Evolutionary conservation across 1,140 invertebrate genomes (phyloP).

Genomic region (Lordiphosa stackelbergi): DNA sequence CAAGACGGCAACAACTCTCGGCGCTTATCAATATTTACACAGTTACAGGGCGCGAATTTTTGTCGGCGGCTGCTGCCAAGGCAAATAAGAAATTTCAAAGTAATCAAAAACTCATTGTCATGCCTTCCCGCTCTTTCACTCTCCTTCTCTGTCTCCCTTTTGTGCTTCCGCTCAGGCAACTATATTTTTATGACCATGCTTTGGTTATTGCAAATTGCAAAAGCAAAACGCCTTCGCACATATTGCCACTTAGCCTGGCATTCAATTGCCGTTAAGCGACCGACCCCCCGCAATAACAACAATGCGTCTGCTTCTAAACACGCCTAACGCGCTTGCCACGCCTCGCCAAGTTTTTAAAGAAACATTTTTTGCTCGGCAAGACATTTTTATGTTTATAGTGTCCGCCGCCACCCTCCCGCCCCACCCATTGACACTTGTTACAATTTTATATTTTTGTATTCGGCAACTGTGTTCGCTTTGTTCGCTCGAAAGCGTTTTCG

Average conservation of each 20-base stretch:
- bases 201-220: slow-evolving; percentile 74
- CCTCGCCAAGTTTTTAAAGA: slow-evolving; percentile 62
- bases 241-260: slow-evolving; percentile 68
- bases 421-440: slow-evolving; percentile 65
- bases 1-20: slow-evolving; percentile 21
- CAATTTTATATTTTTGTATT: slow-evolving; percentile 53
- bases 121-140: slow-evolving; percentile 18
- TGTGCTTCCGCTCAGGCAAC: slow-evolving; percentile 42
- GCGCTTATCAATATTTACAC: slow-evolving; percentile 72
- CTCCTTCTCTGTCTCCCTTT: neutral
- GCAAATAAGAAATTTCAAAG: slow-evolving; percentile 74
- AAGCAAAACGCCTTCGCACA: slow-evolving; percentile 69
- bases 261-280: slow-evolving; percentile 67
- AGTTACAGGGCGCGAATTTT: slow-evolving; percentile 57
- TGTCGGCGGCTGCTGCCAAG: slow-evolving; percentile 46
- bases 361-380: slow-evolving; percentile 39
- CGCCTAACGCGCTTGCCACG: slow-evolving; percentile 49
- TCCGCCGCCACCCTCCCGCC: slow-evolving; percentile 10
- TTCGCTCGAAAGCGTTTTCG: slow-evolving; percentile 52
- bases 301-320: slow-evolving; percentile 45
- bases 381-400: slow-evolving; percentile 68
- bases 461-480: slow-evolving; percentile 41
- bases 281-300: slow-evolving; percentile 31
- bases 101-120: slow-evolving; percentile 73
- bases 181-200: slow-evolving; percentile 70